These are phyloP conservation scores for Dioctria linearis DNA, from an alignment of 2,888 invertebrate genomes.

Conservation along the genomic window DNA sequence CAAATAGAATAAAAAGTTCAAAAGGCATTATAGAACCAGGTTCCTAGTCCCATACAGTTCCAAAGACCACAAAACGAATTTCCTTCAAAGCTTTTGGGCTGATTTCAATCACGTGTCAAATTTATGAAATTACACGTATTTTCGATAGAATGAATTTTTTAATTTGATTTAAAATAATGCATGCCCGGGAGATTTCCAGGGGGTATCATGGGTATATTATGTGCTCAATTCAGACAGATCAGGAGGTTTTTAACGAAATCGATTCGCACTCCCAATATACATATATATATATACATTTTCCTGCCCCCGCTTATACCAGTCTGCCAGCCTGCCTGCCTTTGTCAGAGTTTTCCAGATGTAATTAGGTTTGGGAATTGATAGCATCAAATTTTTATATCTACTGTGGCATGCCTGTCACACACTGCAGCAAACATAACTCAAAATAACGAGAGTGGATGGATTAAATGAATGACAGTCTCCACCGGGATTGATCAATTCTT, in stretches of 20 bases:
- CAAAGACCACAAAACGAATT: no score
- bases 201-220: neutral
- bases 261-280: neutral
- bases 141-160: conserved; percentile 52
- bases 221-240: no score
- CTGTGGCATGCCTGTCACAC: conserved; percentile 16
- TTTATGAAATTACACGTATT: conserved; percentile 50
- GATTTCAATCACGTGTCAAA: conserved; percentile 42
- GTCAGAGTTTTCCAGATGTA: conserved; percentile 37
- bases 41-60: no score
- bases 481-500: conserved; percentile 33
- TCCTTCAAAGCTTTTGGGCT: no score
- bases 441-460: conserved; percentile 32
- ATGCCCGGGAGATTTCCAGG: neutral
- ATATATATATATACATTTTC: no score
- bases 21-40: no score
- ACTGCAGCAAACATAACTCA: conserved; percentile 25
- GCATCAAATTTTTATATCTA: conserved; percentile 50
- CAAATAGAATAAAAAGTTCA: neutral
- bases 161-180: neutral
- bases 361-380: conserved; percentile 55
- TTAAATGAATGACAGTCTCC: conserved; percentile 22
- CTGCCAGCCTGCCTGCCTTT: neutral
- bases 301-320: neutral
- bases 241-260: neutral